phyloP scores from a whole-genome alignment of 2,888 invertebrate species.

The Metalampra italica region DNA sequence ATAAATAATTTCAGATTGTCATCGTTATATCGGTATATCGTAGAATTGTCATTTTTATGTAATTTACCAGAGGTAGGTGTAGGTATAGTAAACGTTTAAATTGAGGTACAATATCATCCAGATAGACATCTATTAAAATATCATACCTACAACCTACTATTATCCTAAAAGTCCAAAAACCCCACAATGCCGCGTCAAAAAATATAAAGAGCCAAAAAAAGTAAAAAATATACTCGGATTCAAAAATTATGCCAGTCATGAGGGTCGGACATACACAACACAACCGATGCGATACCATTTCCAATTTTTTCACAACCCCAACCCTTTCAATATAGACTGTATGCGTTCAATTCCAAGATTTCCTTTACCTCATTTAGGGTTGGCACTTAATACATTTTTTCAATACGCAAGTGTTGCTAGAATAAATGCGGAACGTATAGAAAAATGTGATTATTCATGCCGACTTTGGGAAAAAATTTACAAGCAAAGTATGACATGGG shows the following conservation, averaged over 20 bases:
- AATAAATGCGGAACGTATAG: slow-evolving; percentile 72
- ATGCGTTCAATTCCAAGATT: slow-evolving; percentile 43
- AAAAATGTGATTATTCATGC: slow-evolving; percentile 77
- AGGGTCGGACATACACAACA: slow-evolving; percentile 48
- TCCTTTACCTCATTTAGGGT: slow-evolving; percentile 9
- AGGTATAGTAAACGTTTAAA: no score
- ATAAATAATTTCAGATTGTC: no score
- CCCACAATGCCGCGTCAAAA: not conserved
- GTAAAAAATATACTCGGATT: slow-evolving; percentile 62
- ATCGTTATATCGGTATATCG: no score
- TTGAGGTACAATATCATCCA: not conserved
- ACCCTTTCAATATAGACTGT: slow-evolving; percentile 45
- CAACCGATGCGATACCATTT: slow-evolving; percentile 50
- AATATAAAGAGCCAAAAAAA: not conserved
- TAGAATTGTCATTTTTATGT: no score
- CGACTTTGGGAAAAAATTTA: slow-evolving; percentile 68
- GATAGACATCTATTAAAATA: not conserved
- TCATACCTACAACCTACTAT: not conserved
- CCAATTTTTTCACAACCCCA: slow-evolving; percentile 69
- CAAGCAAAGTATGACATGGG: slow-evolving; percentile 55
- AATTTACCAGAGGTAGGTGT: no score
- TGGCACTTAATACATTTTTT: slow-evolving; percentile 16
- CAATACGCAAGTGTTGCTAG: slow-evolving; percentile 14
- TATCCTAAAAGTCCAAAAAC: not conserved
- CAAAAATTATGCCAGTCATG: slow-evolving; percentile 73